phyloP scores from a whole-genome alignment of 2,888 invertebrate genomes.

The Philopedon plagiatum region DNA sequence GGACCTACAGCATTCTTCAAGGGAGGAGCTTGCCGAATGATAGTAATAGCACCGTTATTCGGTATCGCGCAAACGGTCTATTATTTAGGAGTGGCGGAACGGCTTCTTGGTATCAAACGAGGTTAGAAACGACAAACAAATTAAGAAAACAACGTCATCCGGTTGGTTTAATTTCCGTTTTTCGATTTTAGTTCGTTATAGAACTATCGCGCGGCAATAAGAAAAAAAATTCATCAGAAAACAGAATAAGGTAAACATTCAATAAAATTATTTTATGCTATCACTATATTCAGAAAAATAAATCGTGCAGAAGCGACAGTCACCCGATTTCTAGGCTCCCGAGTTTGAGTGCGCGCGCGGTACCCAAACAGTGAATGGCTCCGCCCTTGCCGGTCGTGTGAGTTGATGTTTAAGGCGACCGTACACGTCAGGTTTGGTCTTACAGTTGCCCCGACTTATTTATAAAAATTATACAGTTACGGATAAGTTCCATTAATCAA shows the following conservation, averaged over 20 bases:
- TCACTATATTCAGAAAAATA: too few relatives aligned
- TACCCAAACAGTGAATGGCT: too few relatives aligned
- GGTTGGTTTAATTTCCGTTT: slow-evolving; percentile 11
- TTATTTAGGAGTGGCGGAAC: slow-evolving; percentile 96
- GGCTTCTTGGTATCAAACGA: slow-evolving; percentile 71
- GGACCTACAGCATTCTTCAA: slow-evolving; percentile 97
- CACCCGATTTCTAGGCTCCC: too few relatives aligned
- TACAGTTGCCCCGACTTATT: too few relatives aligned
- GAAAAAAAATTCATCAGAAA: neutral
- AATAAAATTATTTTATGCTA: neutral
- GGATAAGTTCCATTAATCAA: too few relatives aligned
- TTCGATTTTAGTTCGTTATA: slow-evolving; percentile 44
- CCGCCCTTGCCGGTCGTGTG: too few relatives aligned
- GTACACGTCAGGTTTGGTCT: too few relatives aligned
- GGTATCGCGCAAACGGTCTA: slow-evolving; percentile 99
- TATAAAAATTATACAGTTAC: too few relatives aligned
- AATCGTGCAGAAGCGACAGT: too few relatives aligned
- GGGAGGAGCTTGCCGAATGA: slow-evolving; percentile 97
- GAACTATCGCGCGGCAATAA: slow-evolving; percentile 31
- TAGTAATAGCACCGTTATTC: slow-evolving; percentile 98
- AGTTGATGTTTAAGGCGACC: too few relatives aligned
- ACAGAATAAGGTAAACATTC: neutral
- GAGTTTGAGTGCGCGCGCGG: too few relatives aligned
- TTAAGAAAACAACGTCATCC: neutral
- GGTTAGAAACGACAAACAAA: slow-evolving; percentile 28